Evolutionary conservation across 2,797 vertebrate genomes (phyloP), one percentile per base, ranked within the genome.

Genomic region (Sarcophilus harrisii): DNA sequence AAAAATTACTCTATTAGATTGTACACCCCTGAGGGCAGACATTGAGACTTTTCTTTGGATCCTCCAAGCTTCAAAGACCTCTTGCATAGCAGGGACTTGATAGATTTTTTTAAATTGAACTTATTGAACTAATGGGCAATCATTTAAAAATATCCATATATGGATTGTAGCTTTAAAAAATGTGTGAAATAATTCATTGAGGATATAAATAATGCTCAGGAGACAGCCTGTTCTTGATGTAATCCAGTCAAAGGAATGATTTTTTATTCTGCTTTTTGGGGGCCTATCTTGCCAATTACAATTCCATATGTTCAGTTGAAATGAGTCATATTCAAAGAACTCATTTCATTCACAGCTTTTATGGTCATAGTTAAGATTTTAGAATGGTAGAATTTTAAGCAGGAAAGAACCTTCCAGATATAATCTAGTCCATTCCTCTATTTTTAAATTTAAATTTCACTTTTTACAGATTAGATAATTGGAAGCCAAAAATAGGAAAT

Each of bases 261-360:
- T 97, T 96, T 96, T 95, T 30, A 30, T 54, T 93, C 90, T 91
- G 49, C 73, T 66, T 66, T 73, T 45, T 38, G 21, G 52, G 2
- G 58, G 60, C 5, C 38, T 58, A 11, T 38, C 54, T 96, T 97
- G 94, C 92, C 94, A 91, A 94, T 87, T 93, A 90, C 96, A 87
- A 96, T 95, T 97, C 96, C 95, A 95, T 96, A 94, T 54, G 27
- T 90, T 96, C 66, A 94, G 58, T 14, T 94, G 92, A 96, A 97
- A 45, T 91, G 97, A 96, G 58, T 96, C 58, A 96, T 58, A 97
- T 98, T 91, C 93, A 98, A 92, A 89, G 94, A 91, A 94, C 93
- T 91, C 93, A 59, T 96, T 93, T 91, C 93, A 73, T 96, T 93
- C 12, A 60, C 66, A 92, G 97, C 57, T 59, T 81, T 52, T 96